These are phyloP conservation scores for Bufo bufo DNA, from an alignment of 2,113 vertebrate genomes.

Conservation along the genomic window DNA sequence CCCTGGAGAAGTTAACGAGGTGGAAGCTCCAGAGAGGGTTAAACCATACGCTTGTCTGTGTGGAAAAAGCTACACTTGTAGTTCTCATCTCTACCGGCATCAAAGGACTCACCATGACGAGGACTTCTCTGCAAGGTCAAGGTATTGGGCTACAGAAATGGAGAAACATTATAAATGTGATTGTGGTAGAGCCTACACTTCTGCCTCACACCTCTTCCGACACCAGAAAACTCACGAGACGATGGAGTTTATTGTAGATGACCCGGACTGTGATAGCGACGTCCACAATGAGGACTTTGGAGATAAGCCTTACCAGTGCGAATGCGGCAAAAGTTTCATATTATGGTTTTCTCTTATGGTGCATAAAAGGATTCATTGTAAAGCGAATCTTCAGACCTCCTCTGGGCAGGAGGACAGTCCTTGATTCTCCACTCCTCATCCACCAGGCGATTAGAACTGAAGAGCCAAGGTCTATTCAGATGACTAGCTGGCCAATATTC, in stretches of 20 bases:
- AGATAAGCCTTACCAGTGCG: not conserved
- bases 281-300: not conserved
- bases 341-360: conserved; percentile 7
- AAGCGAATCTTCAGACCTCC: not conserved
- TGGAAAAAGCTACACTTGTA: conserved; percentile 10
- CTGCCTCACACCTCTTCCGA: not conserved
- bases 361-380: conserved; percentile 21
- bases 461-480: not conserved
- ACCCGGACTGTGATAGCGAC: not conserved
- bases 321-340: not conserved
- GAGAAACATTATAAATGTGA: conserved; percentile 10
- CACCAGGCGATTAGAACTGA: not conserved
- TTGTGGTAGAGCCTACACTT: not conserved
- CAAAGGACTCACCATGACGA: not conserved
- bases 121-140: not conserved
- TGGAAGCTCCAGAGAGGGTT: not conserved
- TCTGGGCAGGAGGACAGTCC: not conserved
- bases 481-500: not conserved
- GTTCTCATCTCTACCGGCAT: conserved; percentile 14
- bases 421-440: not conserved
- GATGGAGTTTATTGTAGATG: not conserved
- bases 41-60: not conserved
- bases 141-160: not conserved
- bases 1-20: not conserved
- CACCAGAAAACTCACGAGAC: not conserved